phyloP scores from a whole-genome alignment of 2,797 vertebrate species.

The Manis javanica region DNA sequence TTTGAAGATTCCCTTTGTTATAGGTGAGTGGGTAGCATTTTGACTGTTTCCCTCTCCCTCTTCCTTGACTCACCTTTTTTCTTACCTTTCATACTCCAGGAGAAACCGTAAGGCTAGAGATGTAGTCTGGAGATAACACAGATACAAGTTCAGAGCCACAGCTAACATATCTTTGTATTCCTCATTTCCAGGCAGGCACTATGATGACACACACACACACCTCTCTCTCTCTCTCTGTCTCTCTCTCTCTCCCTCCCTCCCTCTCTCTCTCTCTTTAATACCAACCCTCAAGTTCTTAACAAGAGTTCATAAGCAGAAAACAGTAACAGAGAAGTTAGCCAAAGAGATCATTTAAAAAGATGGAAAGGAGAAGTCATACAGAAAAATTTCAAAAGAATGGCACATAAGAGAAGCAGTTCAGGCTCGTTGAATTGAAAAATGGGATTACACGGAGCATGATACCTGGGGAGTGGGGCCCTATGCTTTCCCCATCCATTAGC shows the following conservation, averaged over 20 bases:
- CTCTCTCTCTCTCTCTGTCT: too few relatives aligned
- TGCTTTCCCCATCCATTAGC: not conserved
- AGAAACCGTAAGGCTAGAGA: not conserved
- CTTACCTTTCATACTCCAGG: not conserved
- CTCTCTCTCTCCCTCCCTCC: too few relatives aligned
- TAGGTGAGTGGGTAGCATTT: not conserved
- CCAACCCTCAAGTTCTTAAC: not conserved
- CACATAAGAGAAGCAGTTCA: constrained; percentile 24
- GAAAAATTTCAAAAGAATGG: constrained; percentile 3
- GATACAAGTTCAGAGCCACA: not conserved
- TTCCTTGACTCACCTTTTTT: not conserved
- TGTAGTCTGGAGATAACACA: not conserved
- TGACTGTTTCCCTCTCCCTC: not conserved
- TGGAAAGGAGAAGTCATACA: constrained; percentile 33
- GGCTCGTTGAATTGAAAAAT: not conserved
- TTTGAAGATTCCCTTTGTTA: not conserved
- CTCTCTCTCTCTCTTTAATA: not conserved
- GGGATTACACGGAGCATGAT: not conserved
- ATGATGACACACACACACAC: not conserved
- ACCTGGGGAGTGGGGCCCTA: not conserved
- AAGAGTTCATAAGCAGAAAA: constrained; percentile 50
- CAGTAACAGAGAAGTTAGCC: constrained; percentile 29
- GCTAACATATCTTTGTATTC: not conserved
- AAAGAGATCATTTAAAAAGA: constrained; percentile 24
- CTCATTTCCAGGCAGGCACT: not conserved